Evolutionary conservation across 1,140 invertebrate genomes (phyloP), one percentile per base, ranked within the genome.

Genomic region (Pinna nobilis): DNA sequence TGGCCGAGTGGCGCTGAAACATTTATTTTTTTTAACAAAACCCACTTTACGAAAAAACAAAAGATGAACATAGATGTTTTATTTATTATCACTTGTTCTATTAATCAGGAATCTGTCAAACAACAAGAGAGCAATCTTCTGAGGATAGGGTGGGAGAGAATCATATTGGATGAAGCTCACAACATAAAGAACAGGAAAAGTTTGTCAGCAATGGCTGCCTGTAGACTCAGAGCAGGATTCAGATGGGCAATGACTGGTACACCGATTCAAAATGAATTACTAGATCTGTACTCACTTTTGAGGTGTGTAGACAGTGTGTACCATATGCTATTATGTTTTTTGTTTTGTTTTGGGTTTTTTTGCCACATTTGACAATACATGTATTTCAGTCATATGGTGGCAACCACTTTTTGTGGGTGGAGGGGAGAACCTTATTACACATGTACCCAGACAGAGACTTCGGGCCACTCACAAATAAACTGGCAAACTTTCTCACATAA

Each of bases 141-240:
- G 77, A 85, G 92, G 66, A 91, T 97, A 23, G 88, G 88, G 2
- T 99, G 96, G 96, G 91, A 94, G 6, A 90, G 97, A 64, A 92
- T 97, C 15, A 94, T 98, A 75, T 86, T 99, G 11, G 97, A 99
- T 89, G 97, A 99, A 90, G 97, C 94, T 0, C 97, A 99, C 87
- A 90, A 92, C 5, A 94, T 99, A 6, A 93, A 97, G 71, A 99
- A 99, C 90, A 91, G 94, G 81, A 97, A 95, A 88, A 93, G 93
- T 20, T 89, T 92, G 63, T 93, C 92, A 0, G 93, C 94, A 1
- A 80, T 92, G 78, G 93, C 94, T 0, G 93, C 94, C 0, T 94
- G 92, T 84, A 85, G 87, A 15, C 84, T 87, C 9, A 53, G 82
- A 47, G 79, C 85, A 0, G 88, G 86, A 51, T 91, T 92, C 35